Evolutionary conservation across 2,888 invertebrate genomes (phyloP).

Genomic region (Drosophila hawaiiensis): DNA sequence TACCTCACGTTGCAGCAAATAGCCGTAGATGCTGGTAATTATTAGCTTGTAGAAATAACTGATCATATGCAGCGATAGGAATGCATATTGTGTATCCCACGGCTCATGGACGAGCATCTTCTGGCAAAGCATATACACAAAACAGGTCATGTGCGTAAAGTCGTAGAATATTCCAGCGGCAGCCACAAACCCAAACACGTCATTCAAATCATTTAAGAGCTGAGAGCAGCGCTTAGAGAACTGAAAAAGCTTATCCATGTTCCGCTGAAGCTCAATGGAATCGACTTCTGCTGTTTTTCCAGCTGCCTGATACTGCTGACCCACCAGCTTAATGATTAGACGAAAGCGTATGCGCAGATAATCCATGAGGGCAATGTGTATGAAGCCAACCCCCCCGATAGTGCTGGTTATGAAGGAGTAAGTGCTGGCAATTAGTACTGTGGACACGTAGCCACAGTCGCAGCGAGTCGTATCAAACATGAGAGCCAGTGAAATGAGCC

Average conservation of each 20-base stretch:
- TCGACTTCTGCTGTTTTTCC: neutral
- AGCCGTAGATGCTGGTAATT: constrained; percentile 72
- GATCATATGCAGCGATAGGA: constrained; percentile 67
- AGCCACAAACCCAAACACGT: constrained; percentile 59
- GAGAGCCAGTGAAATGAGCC: constrained; percentile 53
- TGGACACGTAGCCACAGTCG: constrained; percentile 67
- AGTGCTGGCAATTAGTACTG: constrained; percentile 62
- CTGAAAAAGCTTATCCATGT: constrained; percentile 48
- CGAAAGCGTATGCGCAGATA: constrained; percentile 79
- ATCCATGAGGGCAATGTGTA: constrained; percentile 78
- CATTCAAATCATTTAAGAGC: constrained; percentile 71
- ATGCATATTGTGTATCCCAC: constrained; percentile 58
- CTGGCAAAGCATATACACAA: constrained; percentile 79
- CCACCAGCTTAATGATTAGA: constrained; percentile 65
- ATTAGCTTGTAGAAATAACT: constrained; percentile 76
- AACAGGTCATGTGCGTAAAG: constrained; percentile 77
- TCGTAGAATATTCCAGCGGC: constrained; percentile 77
- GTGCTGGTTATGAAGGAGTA: constrained; percentile 70
- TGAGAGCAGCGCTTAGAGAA: constrained; percentile 63
- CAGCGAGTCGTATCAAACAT: constrained; percentile 72
- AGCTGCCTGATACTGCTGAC: constrained; percentile 42
- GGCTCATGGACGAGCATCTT: constrained; percentile 60
- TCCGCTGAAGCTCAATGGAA: constrained; percentile 10
- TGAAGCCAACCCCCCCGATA: constrained; percentile 62
- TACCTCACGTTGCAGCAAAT: constrained; percentile 75